These are phyloP conservation scores for Oreamnos americanus DNA, from an alignment of 2,113 vertebrate genomes.

Conservation along the genomic window DNA sequence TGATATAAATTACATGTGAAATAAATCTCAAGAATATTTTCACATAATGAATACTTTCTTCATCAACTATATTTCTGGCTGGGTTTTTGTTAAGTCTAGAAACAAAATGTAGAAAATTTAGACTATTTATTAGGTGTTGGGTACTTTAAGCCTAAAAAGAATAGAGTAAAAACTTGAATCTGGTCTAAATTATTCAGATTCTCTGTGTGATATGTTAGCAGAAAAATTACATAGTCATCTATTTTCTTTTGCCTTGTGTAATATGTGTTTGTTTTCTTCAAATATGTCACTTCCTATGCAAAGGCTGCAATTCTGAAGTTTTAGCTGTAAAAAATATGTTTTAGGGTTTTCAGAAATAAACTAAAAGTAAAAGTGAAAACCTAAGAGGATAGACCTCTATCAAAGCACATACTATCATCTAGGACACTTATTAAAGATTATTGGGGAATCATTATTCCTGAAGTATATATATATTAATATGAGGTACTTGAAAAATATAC, in stretches of 20 bases:
- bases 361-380: conserved; percentile 20
- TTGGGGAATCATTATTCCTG: not conserved
- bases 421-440: not conserved
- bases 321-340: not conserved
- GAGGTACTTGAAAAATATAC: not conserved
- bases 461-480: not conserved
- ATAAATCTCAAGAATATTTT: conserved; percentile 2
- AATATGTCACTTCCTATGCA: not conserved
- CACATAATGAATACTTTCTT: conserved; percentile 9
- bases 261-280: not conserved
- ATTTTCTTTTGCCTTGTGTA: not conserved
- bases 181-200: conserved; percentile 6
- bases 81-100: conserved; percentile 11
- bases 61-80: conserved; percentile 4
- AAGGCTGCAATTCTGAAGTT: not conserved
- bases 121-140: not conserved
- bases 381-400: not conserved
- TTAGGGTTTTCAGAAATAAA: conserved; percentile 37
- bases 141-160: not conserved
- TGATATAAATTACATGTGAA: not conserved
- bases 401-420: not conserved
- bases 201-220: not conserved
- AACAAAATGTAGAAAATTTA: conserved; percentile 10
- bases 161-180: not conserved
- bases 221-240: not conserved